phyloP scores from a whole-genome alignment of 2,888 invertebrate species.

The Ophioninae sp. region DNA sequence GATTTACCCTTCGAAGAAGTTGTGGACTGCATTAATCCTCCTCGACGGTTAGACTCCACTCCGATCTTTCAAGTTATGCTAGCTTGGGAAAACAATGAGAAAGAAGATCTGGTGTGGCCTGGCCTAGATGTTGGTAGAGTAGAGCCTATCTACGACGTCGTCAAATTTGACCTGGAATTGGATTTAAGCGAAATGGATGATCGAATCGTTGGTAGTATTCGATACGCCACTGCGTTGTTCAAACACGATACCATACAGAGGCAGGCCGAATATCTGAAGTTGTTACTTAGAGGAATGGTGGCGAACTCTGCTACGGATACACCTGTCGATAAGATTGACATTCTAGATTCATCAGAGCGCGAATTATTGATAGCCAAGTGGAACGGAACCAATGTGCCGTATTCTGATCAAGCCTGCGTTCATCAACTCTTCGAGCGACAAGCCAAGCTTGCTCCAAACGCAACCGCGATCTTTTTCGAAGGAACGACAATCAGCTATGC shows the following conservation, averaged over 20 bases:
- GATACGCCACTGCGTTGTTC: conserved; percentile 9
- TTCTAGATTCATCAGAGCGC: conserved; percentile 7
- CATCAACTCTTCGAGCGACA: conserved; percentile 16
- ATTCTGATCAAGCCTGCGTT: conserved; percentile 1
- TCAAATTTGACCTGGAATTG: conserved; percentile 19
- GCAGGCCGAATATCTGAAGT: background rate
- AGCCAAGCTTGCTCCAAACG: background rate
- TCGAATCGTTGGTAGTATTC: conserved; percentile 1
- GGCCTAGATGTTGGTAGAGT: conserved; percentile 8
- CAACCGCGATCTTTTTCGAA: conserved; percentile 5
- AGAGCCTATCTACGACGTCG: background rate
- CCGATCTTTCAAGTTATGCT: conserved; percentile 24
- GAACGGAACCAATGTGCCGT: conserved; percentile 1
- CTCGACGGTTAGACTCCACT: conserved; percentile 14
- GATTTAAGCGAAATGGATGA: background rate
- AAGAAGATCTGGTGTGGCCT: background rate
- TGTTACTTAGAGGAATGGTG: background rate
- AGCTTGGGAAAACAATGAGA: conserved; percentile 1
- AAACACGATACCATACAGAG: conserved; percentile 11
- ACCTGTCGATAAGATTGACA: conserved; percentile 3
- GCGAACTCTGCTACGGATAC: background rate
- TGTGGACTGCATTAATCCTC: conserved; percentile 5
- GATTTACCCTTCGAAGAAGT: conserved; percentile 24
- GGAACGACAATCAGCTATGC: conserved; percentile 1
- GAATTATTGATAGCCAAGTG: background rate